Evolutionary conservation across 2,797 vertebrate genomes (phyloP).

Genomic region (Myotis vivesi): DNA sequence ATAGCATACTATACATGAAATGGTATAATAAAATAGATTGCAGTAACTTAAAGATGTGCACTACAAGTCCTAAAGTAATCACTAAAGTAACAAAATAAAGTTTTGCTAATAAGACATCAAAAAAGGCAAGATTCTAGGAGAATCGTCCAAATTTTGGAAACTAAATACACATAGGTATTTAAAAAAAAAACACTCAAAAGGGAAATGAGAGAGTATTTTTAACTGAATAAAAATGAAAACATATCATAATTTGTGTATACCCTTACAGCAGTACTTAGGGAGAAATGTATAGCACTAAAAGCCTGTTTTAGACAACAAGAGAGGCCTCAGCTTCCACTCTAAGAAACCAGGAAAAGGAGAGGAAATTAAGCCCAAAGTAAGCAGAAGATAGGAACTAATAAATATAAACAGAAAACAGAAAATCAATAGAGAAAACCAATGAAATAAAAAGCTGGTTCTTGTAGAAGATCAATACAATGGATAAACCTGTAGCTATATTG

Average conservation of each 20-base stretch:
- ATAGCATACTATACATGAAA: not conserved
- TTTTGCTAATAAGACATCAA: not conserved
- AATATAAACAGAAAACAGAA: not conserved
- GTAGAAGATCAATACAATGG: not conserved
- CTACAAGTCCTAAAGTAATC: conserved; percentile 1
- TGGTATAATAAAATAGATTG: not conserved
- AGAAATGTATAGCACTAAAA: not conserved
- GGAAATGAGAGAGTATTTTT: not conserved
- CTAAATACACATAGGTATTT: not conserved
- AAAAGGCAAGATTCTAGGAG: not conserved
- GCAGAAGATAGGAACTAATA: not conserved
- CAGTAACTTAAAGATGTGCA: not conserved
- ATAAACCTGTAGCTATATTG: not conserved
- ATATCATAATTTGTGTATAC: not conserved
- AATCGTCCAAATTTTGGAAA: not conserved
- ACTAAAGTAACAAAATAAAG: conserved; percentile 2
- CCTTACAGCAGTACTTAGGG: not conserved
- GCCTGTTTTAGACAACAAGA: not conserved
- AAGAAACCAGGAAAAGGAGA: not conserved
- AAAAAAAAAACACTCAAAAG: not conserved
- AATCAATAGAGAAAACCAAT: conserved; percentile 3
- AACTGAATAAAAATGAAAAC: conserved; percentile 24
- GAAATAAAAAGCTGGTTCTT: not conserved
- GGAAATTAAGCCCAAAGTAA: not conserved
- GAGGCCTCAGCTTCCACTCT: not conserved